Conservation (phyloP, 2,797 vertebrate genomes). For the Acipenser ruthenus region DNA sequence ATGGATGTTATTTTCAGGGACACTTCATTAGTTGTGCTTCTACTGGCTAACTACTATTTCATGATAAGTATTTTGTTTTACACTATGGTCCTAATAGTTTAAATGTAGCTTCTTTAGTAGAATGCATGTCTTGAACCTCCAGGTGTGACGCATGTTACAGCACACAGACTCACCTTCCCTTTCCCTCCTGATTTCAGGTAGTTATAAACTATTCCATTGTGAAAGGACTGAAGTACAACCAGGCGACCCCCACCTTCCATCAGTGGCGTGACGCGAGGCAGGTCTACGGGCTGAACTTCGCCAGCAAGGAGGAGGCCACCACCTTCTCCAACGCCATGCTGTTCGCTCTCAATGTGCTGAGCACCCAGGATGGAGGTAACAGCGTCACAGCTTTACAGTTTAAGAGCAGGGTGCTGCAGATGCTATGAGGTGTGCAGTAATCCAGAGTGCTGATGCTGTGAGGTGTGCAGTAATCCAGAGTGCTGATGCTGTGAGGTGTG, state of each 20-base stretch:
- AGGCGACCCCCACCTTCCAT: constrained; percentile 94
- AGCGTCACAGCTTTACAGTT: background rate
- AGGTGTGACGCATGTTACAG: background rate
- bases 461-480: too few species aligned
- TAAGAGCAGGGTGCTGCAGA: constrained; percentile 2
- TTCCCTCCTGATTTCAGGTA: constrained; percentile 62
- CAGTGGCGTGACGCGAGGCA: constrained; percentile 96
- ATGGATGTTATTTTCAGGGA: too few species aligned
- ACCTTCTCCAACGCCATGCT: constrained; percentile 95
- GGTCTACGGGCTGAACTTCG: constrained; percentile 94
- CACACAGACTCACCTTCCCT: constrained; percentile 17
- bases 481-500: too few species aligned
- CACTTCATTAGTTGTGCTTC: too few species aligned
- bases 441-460: too few species aligned
- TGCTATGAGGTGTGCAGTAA: constrained; percentile 1
- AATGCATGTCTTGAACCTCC: background rate
- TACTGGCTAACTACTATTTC: too few species aligned
- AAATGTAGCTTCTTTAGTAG: background rate
- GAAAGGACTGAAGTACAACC: constrained; percentile 96
- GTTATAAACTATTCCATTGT: constrained; percentile 98
- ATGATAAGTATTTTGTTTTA: background rate
- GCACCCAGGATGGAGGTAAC: constrained; percentile 84
- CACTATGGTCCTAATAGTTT: background rate
- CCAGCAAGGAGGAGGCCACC: constrained; percentile 94
- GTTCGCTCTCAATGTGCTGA: constrained; percentile 92